Percentiles rank a stretch among this genome's conserved stretches.
Evolutionary conservation across 2,797 vertebrate species (phyloP).

Genomic region (Zonotrichia albicollis): DNA sequence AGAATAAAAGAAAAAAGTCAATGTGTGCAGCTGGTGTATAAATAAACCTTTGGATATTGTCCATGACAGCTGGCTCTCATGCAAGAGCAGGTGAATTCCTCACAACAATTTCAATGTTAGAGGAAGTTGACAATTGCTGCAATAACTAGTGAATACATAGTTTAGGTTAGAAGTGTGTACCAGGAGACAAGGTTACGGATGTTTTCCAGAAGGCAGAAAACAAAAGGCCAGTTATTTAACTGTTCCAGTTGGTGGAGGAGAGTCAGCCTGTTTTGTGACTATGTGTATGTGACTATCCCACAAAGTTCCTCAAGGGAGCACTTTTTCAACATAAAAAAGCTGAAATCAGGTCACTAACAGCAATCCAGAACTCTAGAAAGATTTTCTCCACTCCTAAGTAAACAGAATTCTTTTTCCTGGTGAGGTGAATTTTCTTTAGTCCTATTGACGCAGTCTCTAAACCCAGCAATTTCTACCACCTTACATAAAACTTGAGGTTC

Average conservation of each 20-base stretch:
- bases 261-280: background rate
- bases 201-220: constrained; percentile 4
- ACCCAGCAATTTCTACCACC: background rate
- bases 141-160: background rate
- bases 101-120: background rate
- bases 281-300: rapidly evolving
- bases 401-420: background rate
- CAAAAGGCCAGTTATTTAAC: background rate
- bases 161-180: background rate
- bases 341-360: background rate
- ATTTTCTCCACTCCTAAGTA: background rate
- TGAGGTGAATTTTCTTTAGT: background rate
- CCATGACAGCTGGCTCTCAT: background rate
- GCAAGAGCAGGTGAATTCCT: background rate
- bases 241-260: background rate
- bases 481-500: background rate
- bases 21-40: background rate
- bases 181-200: background rate
- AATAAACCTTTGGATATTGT: background rate
- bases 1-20: background rate
- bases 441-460: background rate
- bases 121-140: constrained; percentile 13
- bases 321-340: background rate
- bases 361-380: background rate
- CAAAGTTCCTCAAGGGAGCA: background rate